These are phyloP conservation scores for Tretioscincus oriximinensis DNA, from an alignment of 2,113 vertebrate species.

Conservation along the genomic window DNA sequence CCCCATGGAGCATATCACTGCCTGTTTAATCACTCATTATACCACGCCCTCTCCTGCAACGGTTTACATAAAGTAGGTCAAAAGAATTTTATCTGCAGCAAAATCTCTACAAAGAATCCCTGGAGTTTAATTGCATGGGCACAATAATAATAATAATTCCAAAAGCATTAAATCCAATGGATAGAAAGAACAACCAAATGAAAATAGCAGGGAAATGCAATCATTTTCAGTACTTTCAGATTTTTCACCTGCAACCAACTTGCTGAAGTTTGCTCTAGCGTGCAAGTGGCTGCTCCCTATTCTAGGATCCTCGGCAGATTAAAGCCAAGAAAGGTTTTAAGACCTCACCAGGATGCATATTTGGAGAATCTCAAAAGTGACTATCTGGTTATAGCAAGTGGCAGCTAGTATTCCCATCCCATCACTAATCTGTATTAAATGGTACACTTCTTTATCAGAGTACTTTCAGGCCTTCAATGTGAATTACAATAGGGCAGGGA, in stretches of 20 bases:
- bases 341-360: too few species aligned
- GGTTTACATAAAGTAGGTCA: background rate
- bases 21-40: conserved; percentile 6
- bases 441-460: too few species aligned
- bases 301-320: too few species aligned
- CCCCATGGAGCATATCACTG: background rate
- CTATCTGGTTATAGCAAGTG: too few species aligned
- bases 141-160: background rate
- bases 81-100: background rate
- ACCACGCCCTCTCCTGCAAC: background rate
- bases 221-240: background rate
- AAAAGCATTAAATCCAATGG: background rate
- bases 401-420: too few species aligned
- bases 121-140: background rate
- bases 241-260: background rate
- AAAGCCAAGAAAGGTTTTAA: too few species aligned
- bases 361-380: too few species aligned
- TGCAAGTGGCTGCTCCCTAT: too few species aligned
- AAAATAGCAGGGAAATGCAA: background rate
- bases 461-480: too few species aligned
- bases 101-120: background rate
- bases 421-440: too few species aligned
- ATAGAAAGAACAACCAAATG: background rate
- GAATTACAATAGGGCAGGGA: too few species aligned
- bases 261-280: too few species aligned